phyloP scores from a whole-genome alignment of 2,888 invertebrate species.

The Leptinotarsa haldemani region DNA sequence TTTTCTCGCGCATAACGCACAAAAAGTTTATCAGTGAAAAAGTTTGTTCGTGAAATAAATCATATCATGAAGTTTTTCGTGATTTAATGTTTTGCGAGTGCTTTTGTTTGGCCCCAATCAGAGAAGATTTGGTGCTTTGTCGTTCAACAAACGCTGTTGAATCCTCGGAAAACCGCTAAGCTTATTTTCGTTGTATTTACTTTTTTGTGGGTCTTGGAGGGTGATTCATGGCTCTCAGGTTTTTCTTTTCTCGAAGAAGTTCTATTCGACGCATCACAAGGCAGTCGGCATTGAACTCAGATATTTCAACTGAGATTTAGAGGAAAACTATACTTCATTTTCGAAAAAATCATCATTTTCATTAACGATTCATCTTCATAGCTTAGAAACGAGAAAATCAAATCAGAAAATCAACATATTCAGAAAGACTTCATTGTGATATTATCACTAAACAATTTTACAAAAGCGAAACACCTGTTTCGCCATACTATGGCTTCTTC shows the following conservation, averaged over 20 bases:
- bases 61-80: constrained; percentile 13
- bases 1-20: background rate
- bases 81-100: constrained; percentile 2
- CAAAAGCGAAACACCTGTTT: too few species aligned
- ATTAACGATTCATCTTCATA: too few species aligned
- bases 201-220: background rate
- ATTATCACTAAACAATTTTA: too few species aligned
- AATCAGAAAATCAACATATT: too few species aligned
- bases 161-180: background rate
- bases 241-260: background rate
- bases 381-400: too few species aligned
- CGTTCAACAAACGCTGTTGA: constrained; percentile 5
- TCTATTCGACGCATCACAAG: too few species aligned
- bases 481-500: too few species aligned
- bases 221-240: background rate
- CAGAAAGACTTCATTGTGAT: too few species aligned
- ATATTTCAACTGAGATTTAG: too few species aligned
- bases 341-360: too few species aligned
- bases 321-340: too few species aligned
- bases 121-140: constrained; percentile 16
- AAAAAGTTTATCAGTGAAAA: constrained; percentile 9
- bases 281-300: too few species aligned
- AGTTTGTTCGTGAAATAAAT: constrained; percentile 17
- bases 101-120: constrained; percentile 15
- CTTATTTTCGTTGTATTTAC: background rate